Conservation (phyloP, 37 sponge, comb jelly and placozoan species). For the Ianthella basta region DNA sequence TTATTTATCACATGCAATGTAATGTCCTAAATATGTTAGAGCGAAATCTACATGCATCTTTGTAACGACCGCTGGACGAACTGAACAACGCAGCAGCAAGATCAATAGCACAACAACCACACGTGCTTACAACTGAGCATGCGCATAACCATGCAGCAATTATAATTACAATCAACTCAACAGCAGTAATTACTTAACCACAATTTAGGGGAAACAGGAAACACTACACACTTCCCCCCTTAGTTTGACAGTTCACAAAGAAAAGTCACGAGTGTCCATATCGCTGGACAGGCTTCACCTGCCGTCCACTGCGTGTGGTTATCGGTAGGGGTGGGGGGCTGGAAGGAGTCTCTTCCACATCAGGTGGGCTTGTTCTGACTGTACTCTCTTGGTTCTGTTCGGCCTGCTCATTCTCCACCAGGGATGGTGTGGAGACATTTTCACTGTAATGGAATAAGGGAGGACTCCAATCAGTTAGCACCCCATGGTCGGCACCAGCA, state of each 20-base stretch:
- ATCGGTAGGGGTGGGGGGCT: background rate
- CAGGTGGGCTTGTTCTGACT: too few relatives aligned
- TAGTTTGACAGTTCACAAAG: background rate
- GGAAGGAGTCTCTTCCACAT: background rate
- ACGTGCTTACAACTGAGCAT: too few relatives aligned
- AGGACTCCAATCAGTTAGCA: background rate
- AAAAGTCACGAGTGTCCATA: constrained; percentile 2
- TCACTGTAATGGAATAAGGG: constrained; percentile 1
- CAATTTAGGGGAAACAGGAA: background rate
- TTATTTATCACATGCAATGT: too few relatives aligned
- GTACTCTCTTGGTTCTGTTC: too few relatives aligned
- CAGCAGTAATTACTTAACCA: too few relatives aligned
- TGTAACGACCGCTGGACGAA: too few relatives aligned
- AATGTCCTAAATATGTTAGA: too few relatives aligned
- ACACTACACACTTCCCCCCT: constrained; percentile 6
- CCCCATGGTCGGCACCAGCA: background rate
- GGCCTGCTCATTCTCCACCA: background rate
- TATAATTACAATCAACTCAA: too few relatives aligned
- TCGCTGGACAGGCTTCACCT: background rate
- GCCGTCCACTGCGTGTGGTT: constrained; percentile 8
- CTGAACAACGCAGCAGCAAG: too few relatives aligned
- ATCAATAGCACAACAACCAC: too few relatives aligned
- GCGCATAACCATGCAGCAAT: too few relatives aligned
- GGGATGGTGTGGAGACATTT: background rate
- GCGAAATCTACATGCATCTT: too few relatives aligned